Evolutionary conservation across 2,888 invertebrate genomes (phyloP), one percentile per base, ranked within the genome.

Genomic region (Eupithecia exiguata): DNA sequence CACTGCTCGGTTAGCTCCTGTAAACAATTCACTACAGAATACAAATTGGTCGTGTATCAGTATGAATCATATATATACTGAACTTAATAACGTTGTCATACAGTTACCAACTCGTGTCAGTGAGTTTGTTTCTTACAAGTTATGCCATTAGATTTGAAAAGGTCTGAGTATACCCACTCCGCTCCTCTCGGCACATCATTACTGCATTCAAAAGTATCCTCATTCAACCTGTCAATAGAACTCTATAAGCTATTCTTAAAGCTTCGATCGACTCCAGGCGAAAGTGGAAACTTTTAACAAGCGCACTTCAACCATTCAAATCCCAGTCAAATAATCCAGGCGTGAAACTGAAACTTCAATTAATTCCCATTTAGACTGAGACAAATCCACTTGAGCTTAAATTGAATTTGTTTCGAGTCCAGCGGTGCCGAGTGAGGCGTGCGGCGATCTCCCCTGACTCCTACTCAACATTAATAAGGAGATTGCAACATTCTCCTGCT

Each of bases 341-440:
- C 66, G 68, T 68, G 63, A 74, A 74, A 58, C 49, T 70, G 21
- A 14, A 46, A 68, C 36, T 38, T 43, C 46, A 30, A 74, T 71
- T 18, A 69, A 71, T 71, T 71, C 53, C 36, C 62, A 68, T 71
- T 71, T 69, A 16, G 30, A 66, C 62, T 36, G 63, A 69, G 58
- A 38, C 43, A 67, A 53, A 74, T 74, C 53, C 53, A n/a, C 69
- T 74, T 68, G 25, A 68, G 61, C 63, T 72, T 40, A 69, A 49
- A 71, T 49, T 68, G 43, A 6, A 65, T 53, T 74, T 71, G 30
- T 71, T 74, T 74, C 69, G 21, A 30, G 30, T 62, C 30, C 35
- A 35, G 35, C 7, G 62, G 30, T 16, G 30, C 21, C 53, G 53
- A n/a, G 49, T n/a, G n/a, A n/a, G 21, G 53, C 53, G 49, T 4